Percentiles rank a stretch among this genome's conserved stretches.
Conservation (phyloP, 1,140 invertebrate species). For the Tigriopus japonicus region DNA sequence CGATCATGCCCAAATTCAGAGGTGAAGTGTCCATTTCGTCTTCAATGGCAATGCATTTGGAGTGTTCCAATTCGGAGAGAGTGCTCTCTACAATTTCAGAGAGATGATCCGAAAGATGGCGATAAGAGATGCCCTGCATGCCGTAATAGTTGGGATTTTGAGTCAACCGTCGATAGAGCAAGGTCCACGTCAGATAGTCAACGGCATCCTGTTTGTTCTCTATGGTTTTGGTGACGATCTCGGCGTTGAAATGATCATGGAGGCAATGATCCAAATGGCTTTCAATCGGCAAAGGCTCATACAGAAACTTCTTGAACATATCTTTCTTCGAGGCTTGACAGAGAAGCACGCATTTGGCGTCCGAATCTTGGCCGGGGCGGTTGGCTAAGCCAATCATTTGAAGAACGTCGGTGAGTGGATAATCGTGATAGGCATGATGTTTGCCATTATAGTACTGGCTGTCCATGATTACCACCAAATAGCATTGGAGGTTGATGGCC, state of each 20-base stretch:
- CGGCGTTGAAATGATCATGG: slow-evolving; percentile 98
- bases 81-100: slow-evolving; percentile 96
- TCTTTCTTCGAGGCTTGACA: slow-evolving; percentile 96
- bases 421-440: slow-evolving; percentile 76
- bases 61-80: slow-evolving; percentile 82
- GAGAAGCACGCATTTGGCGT: slow-evolving; percentile 88
- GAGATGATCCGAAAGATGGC: slow-evolving; percentile 91
- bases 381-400: slow-evolving; percentile 92
- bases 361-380: slow-evolving; percentile 70
- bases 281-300: slow-evolving; percentile 75
- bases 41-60: slow-evolving; percentile 93
- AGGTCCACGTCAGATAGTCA: slow-evolving; percentile 98
- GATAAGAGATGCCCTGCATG: slow-evolving; percentile 63
- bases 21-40: slow-evolving; percentile 94
- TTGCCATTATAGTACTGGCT: slow-evolving; percentile 96
- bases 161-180: slow-evolving; percentile 85
- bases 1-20: slow-evolving; percentile 98
- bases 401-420: slow-evolving; percentile 86
- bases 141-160: slow-evolving; percentile 99
- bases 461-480: slow-evolving; percentile 92
- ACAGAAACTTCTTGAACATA: slow-evolving; percentile 96
- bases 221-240: slow-evolving; percentile 98
- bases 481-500: slow-evolving; percentile 65
- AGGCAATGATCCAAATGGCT: slow-evolving; percentile 89
- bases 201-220: slow-evolving; percentile 99